Conservation (phyloP, 1,140 invertebrate species). For the Marisa cornuarietis region DNA sequence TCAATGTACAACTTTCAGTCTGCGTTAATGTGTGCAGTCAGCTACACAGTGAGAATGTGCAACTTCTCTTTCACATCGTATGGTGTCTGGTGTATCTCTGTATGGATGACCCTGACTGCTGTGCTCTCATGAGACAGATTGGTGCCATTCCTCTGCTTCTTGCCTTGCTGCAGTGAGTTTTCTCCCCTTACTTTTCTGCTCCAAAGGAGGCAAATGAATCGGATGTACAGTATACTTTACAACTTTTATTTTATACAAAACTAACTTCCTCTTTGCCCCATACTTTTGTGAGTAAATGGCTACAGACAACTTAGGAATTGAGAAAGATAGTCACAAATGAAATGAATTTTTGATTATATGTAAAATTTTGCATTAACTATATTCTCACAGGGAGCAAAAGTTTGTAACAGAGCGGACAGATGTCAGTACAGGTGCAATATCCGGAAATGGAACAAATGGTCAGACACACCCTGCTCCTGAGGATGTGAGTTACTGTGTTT, state of each 20-base stretch:
- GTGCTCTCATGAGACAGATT: conserved; percentile 62
- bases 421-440: conserved; percentile 44
- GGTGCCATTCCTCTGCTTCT: conserved; percentile 66
- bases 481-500: conserved; percentile 31
- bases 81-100: conserved; percentile 66
- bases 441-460: conserved; percentile 50
- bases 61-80: conserved; percentile 62
- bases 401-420: conserved; percentile 57
- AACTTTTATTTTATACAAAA: background rate
- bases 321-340: background rate
- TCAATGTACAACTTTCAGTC: no score
- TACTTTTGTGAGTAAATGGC: background rate
- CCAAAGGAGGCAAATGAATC: background rate
- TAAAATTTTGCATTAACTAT: background rate
- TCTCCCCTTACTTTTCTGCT: background rate
- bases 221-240: background rate
- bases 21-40: conserved; percentile 47
- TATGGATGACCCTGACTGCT: conserved; percentile 63
- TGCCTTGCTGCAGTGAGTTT: conserved; percentile 62
- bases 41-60: conserved; percentile 58
- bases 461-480: conserved; percentile 42
- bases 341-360: background rate
- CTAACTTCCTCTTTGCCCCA: conserved; percentile 4
- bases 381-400: conserved; percentile 48
- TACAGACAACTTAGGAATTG: no score